Evolutionary conservation across 2,113 vertebrate genomes (phyloP).

Genomic region (Cyanoramphus novaezelandiae): DNA sequence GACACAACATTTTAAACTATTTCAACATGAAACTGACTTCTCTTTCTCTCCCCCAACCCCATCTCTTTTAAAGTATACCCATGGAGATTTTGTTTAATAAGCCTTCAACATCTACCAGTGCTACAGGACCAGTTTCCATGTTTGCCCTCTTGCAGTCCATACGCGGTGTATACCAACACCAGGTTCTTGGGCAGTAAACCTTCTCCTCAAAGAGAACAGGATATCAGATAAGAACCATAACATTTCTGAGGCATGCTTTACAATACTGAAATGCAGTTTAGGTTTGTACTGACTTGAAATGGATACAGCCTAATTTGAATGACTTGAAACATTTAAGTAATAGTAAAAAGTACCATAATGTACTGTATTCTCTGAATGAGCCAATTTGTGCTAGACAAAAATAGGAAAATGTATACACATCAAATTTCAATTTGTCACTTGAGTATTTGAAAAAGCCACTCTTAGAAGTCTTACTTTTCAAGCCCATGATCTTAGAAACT

Average conservation of each 20-base stretch:
- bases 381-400: background rate
- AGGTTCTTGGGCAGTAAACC: background rate
- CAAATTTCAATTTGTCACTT: background rate
- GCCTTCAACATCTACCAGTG: background rate
- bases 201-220: background rate
- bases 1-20: background rate
- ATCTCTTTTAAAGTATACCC: background rate
- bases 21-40: background rate
- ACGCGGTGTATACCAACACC: fast-evolving
- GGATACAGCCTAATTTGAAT: background rate
- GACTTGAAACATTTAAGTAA: background rate
- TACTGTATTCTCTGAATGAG: background rate
- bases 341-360: background rate
- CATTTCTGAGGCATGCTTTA: background rate
- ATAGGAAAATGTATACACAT: fast-evolving
- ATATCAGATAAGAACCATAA: background rate
- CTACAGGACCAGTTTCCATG: background rate
- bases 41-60: background rate
- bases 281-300: background rate
- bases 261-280: background rate
- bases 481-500: background rate
- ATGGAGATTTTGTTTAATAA: background rate
- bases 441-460: background rate
- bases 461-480: background rate
- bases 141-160: background rate